phyloP scores from a whole-genome alignment of 2,797 vertebrate genomes.

The Muscicapa comitata region DNA sequence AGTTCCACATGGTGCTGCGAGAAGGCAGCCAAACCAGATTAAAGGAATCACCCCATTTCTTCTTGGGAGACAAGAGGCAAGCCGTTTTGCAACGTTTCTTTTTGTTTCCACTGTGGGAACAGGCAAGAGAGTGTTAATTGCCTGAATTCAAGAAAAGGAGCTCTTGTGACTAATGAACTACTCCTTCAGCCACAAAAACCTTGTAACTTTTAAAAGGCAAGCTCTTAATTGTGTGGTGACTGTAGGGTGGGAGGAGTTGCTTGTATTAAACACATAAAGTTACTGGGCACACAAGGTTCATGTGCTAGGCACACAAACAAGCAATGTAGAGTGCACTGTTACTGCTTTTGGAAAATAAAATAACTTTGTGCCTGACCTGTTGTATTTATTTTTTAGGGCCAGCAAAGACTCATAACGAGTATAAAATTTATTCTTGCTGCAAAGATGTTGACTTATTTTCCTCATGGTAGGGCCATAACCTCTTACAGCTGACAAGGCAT shows the following conservation, averaged over 20 bases:
- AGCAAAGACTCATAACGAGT: neutral
- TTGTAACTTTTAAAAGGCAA: neutral
- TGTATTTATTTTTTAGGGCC: neutral
- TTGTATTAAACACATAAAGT: neutral
- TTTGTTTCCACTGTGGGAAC: constrained; percentile 62
- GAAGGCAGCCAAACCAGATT: constrained; percentile 46
- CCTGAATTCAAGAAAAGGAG: constrained; percentile 6
- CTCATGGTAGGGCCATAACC: neutral
- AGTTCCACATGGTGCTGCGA: neutral
- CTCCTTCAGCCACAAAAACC: constrained; percentile 17
- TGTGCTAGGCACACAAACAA: neutral
- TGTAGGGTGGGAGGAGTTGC: neutral
- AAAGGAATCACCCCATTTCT: constrained; percentile 51
- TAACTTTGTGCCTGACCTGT: neutral
- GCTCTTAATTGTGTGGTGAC: neutral
- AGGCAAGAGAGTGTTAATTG: neutral
- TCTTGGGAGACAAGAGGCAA: neutral
- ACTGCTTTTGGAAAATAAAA: neutral
- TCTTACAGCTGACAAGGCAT: neutral
- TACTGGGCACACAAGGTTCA: neutral
- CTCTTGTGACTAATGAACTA: constrained; percentile 32
- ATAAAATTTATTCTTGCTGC: neutral
- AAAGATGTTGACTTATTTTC: neutral
- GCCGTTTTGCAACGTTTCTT: constrained; percentile 42
- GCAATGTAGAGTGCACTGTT: neutral